These are phyloP conservation scores for Cassiopea andromeda DNA, from an alignment of 30 jellyfish, hydroid and myxozoan genomes.

Conservation along the genomic window DNA sequence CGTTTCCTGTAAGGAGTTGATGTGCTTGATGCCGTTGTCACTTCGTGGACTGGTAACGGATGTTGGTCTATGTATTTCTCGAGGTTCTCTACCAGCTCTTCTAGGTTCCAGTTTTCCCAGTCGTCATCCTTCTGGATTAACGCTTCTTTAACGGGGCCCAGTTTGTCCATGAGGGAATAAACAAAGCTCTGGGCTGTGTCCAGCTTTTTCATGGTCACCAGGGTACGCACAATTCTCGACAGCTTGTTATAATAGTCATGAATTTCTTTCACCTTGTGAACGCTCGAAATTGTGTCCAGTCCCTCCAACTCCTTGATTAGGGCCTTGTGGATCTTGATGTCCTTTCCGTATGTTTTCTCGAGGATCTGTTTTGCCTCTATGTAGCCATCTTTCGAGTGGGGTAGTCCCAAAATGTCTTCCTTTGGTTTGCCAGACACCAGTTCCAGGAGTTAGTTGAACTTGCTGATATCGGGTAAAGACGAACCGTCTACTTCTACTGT, in stretches of 20 bases:
- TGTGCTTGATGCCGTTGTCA: too few relatives aligned
- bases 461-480: conserved; percentile 35
- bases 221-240: conserved; percentile 63
- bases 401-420: conserved; percentile 24
- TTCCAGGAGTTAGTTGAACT: conserved; percentile 51
- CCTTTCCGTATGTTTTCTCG: conserved; percentile 59
- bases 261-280: conserved; percentile 39
- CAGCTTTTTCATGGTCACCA: conserved; percentile 72
- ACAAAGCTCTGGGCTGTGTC: conserved; percentile 50
- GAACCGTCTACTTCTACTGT: conserved; percentile 54
- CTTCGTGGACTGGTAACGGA: conserved; percentile 14
- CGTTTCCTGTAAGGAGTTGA: too few relatives aligned
- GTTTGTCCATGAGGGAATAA: conserved; percentile 63
- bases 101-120: conserved; percentile 67
- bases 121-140: conserved; percentile 58
- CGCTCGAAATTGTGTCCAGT: background rate
- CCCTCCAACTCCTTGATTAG: conserved; percentile 4
- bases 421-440: conserved; percentile 28
- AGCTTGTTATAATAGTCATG: conserved; percentile 39
- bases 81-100: conserved; percentile 54
- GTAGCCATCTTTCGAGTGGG: conserved; percentile 74
- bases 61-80: conserved; percentile 62
- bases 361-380: conserved; percentile 62
- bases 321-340: conserved; percentile 47
- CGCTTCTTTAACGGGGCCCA: conserved; percentile 66